Conservation (phyloP, 64 coral and sea anemone species). For the Platygyra sinensis region DNA sequence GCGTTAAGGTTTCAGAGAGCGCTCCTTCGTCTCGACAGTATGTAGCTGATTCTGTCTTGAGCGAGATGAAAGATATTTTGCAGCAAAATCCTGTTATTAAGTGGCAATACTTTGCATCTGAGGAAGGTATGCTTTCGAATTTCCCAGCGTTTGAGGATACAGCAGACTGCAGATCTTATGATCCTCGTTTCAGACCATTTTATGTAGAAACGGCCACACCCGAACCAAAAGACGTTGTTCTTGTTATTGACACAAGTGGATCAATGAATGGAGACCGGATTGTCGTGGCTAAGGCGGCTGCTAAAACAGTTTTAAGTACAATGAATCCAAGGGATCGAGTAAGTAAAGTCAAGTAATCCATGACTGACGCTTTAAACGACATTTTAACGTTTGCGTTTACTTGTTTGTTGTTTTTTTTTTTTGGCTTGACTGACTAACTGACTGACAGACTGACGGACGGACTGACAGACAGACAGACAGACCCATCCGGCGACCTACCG, state of each 20-base stretch:
- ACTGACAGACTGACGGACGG: background rate
- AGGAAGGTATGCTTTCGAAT: constrained; percentile 16
- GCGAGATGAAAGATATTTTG: constrained; percentile 30
- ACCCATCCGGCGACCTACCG: too few species aligned
- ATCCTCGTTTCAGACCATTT: constrained; percentile 61
- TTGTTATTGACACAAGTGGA: constrained; percentile 63
- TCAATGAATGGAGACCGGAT: constrained; percentile 46
- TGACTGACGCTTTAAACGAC: too few species aligned
- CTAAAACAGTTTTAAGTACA: constrained; percentile 63
- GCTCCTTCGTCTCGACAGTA: background rate
- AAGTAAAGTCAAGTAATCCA: background rate
- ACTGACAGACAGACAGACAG: too few species aligned
- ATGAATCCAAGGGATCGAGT: constrained; percentile 73
- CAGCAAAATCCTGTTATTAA: constrained; percentile 16
- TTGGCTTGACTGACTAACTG: background rate
- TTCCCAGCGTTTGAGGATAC: constrained; percentile 28
- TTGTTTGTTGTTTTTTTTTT: too few species aligned
- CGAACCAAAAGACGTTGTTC: constrained; percentile 63
- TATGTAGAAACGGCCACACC: constrained; percentile 71
- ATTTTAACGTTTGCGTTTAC: too few species aligned
- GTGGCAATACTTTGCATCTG: constrained; percentile 69
- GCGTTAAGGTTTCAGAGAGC: background rate
- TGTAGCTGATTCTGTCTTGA: background rate
- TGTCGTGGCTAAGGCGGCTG: constrained; percentile 49
- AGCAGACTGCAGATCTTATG: constrained; percentile 47